A percentile compares a stretch with the other conserved stretches of the same genome.
Conservation (phyloP, 1,140 invertebrate species). For the Thalassaphorura encarpata region DNA sequence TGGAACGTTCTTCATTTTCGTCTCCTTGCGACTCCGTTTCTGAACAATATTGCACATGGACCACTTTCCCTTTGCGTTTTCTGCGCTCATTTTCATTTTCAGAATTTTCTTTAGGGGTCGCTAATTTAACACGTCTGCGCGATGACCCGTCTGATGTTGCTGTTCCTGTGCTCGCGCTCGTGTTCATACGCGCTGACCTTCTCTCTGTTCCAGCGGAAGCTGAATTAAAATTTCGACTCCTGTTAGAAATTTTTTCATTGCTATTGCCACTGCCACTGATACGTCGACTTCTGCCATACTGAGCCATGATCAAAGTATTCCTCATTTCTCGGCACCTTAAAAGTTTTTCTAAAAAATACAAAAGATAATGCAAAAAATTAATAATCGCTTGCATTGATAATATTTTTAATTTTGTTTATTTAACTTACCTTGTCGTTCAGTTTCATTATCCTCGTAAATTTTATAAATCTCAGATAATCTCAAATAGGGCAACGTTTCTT, state of each 20-base stretch:
- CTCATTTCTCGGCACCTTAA: constrained; percentile 22
- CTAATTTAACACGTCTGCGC: neutral
- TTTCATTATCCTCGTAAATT: constrained; percentile 30
- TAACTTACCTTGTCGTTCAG: constrained; percentile 24
- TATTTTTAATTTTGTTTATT: neutral
- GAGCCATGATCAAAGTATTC: neutral
- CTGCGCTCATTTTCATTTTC: too few species aligned
- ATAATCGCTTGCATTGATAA: neutral
- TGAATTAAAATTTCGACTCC: neutral
- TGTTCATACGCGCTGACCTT: neutral
- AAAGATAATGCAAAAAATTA: neutral
- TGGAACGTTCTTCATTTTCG: neutral
- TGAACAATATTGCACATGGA: neutral
- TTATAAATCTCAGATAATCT: constrained; percentile 23
- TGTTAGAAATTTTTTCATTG: neutral
- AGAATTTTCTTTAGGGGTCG: too few species aligned
- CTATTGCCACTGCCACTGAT: too few species aligned
- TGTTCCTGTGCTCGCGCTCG: neutral
- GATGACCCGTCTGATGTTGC: neutral
- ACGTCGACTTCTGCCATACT: too few species aligned
- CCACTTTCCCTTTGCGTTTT: too few species aligned
- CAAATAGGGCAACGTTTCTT: constrained; percentile 19
- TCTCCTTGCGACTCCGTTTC: constrained; percentile 3
- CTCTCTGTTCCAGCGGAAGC: neutral
- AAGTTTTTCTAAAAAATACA: constrained; percentile 15